phyloP scores from a whole-genome alignment of 2,797 vertebrate genomes.

The Parambassis ranga region DNA sequence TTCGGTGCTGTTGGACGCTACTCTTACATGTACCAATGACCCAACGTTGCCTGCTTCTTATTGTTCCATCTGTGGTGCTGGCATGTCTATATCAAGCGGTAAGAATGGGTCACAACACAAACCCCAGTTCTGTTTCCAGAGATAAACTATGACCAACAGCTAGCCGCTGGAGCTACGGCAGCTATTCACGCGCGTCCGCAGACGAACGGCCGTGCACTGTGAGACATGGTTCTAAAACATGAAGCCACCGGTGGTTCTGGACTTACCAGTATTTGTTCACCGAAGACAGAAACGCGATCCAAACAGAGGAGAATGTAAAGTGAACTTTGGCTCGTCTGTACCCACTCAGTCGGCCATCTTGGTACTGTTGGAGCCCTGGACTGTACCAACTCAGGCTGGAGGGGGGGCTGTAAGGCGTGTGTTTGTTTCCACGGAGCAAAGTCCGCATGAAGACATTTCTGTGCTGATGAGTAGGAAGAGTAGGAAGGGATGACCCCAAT shows the following conservation, averaged over 20 bases:
- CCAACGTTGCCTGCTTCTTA: accelerated
- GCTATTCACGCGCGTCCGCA: background rate
- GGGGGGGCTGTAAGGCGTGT: background rate
- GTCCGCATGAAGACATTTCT: background rate
- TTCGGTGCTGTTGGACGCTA: too few relatives aligned
- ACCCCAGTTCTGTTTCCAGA: background rate
- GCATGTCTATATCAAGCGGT: background rate
- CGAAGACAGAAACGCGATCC: background rate
- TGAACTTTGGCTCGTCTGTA: slow-evolving; percentile 55
- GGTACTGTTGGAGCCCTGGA: slow-evolving; percentile 35
- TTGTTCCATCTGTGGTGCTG: accelerated
- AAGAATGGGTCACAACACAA: too few relatives aligned
- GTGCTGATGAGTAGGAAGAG: too few relatives aligned
- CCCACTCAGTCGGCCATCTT: slow-evolving; percentile 63
- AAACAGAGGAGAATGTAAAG: background rate
- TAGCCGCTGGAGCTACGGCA: slow-evolving; percentile 36
- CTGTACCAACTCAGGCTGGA: background rate
- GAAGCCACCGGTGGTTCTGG: background rate
- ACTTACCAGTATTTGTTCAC: slow-evolving; percentile 15
- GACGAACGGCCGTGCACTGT: background rate
- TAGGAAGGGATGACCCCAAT: too few relatives aligned
- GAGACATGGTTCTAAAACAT: background rate
- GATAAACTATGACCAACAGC: background rate
- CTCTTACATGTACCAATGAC: background rate
- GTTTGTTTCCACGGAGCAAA: background rate